Evolutionary conservation across 2,113 vertebrate genomes (phyloP).

Genomic region (Chelonoidis abingdonii): DNA sequence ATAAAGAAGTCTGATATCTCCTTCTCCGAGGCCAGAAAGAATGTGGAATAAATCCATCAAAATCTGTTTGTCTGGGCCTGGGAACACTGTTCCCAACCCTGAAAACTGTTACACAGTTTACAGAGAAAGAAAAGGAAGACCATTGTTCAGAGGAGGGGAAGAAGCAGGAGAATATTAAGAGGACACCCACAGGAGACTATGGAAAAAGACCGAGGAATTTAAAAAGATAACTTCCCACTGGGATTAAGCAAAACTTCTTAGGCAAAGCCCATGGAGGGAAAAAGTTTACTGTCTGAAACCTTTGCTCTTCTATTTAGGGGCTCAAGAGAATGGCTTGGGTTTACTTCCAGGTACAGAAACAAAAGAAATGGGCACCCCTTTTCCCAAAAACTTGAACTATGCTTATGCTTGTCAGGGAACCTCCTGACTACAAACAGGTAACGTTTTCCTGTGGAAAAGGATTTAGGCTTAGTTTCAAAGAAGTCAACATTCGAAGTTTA

Average conservation of each 20-base stretch:
- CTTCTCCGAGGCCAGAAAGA: slow-evolving; percentile 9
- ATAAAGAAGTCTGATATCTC: background rate
- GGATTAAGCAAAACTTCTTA: slow-evolving; percentile 60
- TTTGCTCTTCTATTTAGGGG: slow-evolving; percentile 37
- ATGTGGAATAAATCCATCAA: background rate
- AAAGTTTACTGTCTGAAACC: slow-evolving; percentile 39
- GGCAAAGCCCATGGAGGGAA: slow-evolving; percentile 45
- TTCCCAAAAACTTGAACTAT: background rate
- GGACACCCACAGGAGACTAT: background rate
- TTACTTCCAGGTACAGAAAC: slow-evolving; percentile 68
- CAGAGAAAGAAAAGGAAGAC: background rate
- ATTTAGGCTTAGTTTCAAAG: slow-evolving; percentile 52
- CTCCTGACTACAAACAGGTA: slow-evolving; percentile 42
- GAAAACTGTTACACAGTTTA: background rate
- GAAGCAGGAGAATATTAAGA: slow-evolving; percentile 54
- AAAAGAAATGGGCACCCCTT: slow-evolving; percentile 46
- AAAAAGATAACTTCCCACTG: slow-evolving; percentile 42
- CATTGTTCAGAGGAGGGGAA: slow-evolving; percentile 29
- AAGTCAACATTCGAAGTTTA: background rate
- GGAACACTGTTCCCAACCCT: background rate
- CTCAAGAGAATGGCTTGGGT: slow-evolving; percentile 35
- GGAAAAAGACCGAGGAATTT: slow-evolving; percentile 33
- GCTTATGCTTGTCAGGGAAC: slow-evolving; percentile 63
- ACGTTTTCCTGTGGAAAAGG: slow-evolving; percentile 64
- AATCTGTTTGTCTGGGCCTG: background rate